Evolutionary conservation across 2,113 vertebrate genomes (phyloP).

Genomic region (Tor tambroides): DNA sequence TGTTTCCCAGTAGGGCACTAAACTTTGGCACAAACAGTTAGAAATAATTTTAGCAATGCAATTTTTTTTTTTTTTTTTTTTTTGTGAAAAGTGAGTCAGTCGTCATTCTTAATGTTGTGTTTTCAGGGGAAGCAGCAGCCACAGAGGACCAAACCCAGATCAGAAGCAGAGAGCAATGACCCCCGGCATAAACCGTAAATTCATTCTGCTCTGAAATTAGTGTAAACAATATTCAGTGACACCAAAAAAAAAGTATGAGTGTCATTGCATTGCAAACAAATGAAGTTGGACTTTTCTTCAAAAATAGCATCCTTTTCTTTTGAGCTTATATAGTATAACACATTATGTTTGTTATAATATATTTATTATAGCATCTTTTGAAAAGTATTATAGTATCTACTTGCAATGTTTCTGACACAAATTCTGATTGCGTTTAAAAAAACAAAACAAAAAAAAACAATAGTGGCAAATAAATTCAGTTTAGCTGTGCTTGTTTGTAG

Average conservation of each 20-base stretch:
- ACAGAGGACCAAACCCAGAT: slow-evolving; percentile 75
- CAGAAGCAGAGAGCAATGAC: slow-evolving; percentile 71
- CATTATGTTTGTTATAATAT: too few relatives aligned
- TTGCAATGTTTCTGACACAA: too few relatives aligned
- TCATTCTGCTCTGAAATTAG: background rate
- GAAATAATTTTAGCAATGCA: background rate
- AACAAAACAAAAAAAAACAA: too few relatives aligned
- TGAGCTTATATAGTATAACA: too few relatives aligned
- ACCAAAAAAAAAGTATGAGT: background rate
- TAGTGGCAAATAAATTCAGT: too few relatives aligned
- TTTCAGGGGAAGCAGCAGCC: slow-evolving; percentile 60
- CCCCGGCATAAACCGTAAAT: slow-evolving; percentile 76
- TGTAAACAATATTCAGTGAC: background rate
- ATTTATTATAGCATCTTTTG: too few relatives aligned
- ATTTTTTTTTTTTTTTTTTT: background rate
- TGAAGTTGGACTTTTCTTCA: too few relatives aligned
- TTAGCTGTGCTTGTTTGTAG: too few relatives aligned
- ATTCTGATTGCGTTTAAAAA: too few relatives aligned
- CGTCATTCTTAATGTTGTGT: slow-evolving; percentile 24
- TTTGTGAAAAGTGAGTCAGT: background rate
- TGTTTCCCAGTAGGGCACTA: background rate
- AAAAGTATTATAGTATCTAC: too few relatives aligned
- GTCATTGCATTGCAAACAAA: too few relatives aligned
- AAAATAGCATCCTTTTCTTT: too few relatives aligned
- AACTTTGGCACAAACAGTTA: slow-evolving; percentile 3